Evolutionary conservation across 2,113 vertebrate species (phyloP), one percentile per base, ranked within the genome.

Genomic region (Salminus brasiliensis): DNA sequence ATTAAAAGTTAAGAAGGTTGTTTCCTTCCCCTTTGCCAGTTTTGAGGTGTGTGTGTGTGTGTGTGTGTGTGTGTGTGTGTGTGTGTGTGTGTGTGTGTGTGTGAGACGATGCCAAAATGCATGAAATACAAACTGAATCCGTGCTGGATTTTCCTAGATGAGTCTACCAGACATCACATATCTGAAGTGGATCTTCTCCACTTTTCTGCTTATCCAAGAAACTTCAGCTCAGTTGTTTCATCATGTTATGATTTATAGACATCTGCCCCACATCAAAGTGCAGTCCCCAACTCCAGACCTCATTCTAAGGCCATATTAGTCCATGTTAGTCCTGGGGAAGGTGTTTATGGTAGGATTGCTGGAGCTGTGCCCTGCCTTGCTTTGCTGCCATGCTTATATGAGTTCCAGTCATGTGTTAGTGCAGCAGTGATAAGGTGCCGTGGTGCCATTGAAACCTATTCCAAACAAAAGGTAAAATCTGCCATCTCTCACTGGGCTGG

Each of bases 391-490:
- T 30, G 41, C 79, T 82, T 73, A 76, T 32, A 67, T 49, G 74
- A 81, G 70, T 47, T 79, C 65, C 71, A 81, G 82, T 82, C 76
- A 67, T 81, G 47, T 80, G 84, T 74, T 74, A 0, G 47, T 29
- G 13, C 23, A 10, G 27, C 32, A 5, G 39, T 63, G 73, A 53
- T 43, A 32, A 52, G 68, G 70, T 60, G 73, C 55, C 68, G 52
- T 70, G 32, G 27, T 79, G 49, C 75, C 32, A 76, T 60, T 78
- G 52, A 60, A 67, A 82, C 29, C 13, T 60, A 55, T 67, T 63
- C 29, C 34, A 69, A 49, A 60, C 1, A 69, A 52, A 47, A 62
- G 29, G 27, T 57, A 16, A 60, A 55, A 71, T 72, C 72, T 74
- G 0, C 23, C 32, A 65, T 70, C 53, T 47, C 36, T 78, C 76